Base-by-base conservation (phyloP, 2,888 invertebrate species). In the Liopterus haemorrhoidalis region DNA sequence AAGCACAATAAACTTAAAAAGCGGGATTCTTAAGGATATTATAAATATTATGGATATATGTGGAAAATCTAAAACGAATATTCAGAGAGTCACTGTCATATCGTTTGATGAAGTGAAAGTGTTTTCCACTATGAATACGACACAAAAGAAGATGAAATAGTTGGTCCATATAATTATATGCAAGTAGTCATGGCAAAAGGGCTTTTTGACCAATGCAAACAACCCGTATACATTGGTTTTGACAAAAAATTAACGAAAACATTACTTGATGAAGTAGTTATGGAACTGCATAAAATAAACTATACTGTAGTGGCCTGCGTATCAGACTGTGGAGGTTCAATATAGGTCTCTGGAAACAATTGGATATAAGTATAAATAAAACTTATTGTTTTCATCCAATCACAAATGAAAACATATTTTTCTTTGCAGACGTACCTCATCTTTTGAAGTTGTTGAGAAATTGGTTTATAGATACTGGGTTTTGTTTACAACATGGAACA, bases 341-440 rank as follows among this genome's bases (percentile, higher is more conserved):
- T 15, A 16, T 38, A 5, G 38, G 38, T 4, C n/a, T 38, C n/a
- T 38, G 38, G 38, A 38, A 38, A 25, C 12, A 12, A 25, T 16
- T 38, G 18, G n/a, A 24, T 8, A 15, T 32, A 12, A 5, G 5
- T 16, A 38, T 25, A 16, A 14, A 38, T 16, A 25, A 42, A 2
- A 36, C 41, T 12, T 45, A 35, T 19, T 49, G 50, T 18, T 27
- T 25, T n/a, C 58, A 59, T 48, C 55, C 58, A 5, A 35, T 48
- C 3, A 55, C 54, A n/a, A 30, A 53, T 3, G 45, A 53, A 14
- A 49, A 49, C 12, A 46, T 57, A 31, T 56, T 51, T 43, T 46
- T 53, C 19, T 58, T 56, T 46, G 53, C 55, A 5, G 58, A 59
- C 51, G 54, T 48, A 32, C 59, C 61, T 5, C 58, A 57, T 41